These are phyloP conservation scores for Druon quercuslanigerum DNA, from an alignment of 1,140 invertebrate species.

Conservation along the genomic window DNA sequence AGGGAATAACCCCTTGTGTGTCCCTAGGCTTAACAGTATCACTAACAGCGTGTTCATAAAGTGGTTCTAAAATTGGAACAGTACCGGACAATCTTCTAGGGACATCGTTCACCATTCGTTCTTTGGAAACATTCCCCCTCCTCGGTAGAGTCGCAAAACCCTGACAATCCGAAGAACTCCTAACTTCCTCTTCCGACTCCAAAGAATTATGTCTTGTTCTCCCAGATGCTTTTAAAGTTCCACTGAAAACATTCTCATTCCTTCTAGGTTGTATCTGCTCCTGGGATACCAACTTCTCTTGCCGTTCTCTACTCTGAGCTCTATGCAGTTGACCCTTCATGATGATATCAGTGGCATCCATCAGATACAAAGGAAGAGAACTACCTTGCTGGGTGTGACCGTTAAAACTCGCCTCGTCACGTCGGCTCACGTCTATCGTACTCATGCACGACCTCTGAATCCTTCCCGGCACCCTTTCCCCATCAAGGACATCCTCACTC, in stretches of 20 bases:
- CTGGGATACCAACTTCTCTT: slow-evolving; percentile 1
- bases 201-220: slow-evolving; percentile 60
- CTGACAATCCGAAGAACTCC: slow-evolving; percentile 1
- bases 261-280: not conserved
- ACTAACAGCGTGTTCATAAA: slow-evolving; percentile 72
- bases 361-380: slow-evolving; percentile 40
- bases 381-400: slow-evolving; percentile 12
- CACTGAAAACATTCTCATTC: slow-evolving; percentile 4
- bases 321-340: slow-evolving; percentile 50
- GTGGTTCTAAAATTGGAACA: slow-evolving; percentile 67
- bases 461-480: slow-evolving; percentile 44
- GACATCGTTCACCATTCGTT: slow-evolving; percentile 49
- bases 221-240: slow-evolving; percentile 31
- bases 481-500: slow-evolving; percentile 64
- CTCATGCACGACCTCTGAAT: slow-evolving; percentile 52
- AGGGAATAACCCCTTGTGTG: slow-evolving; percentile 78
- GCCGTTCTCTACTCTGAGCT: slow-evolving; percentile 21
- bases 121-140: slow-evolving; percentile 47
- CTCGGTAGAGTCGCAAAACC: slow-evolving; percentile 66
- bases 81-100: slow-evolving; percentile 66
- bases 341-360: slow-evolving; percentile 70
- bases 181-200: slow-evolving; percentile 47
- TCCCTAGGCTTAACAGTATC: slow-evolving; percentile 66
- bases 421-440: slow-evolving; percentile 50
- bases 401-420: slow-evolving; percentile 2